A percentile compares a stretch with the other conserved stretches of the same genome.
These are phyloP conservation scores for Schizaphis graminum DNA, from an alignment of 2,888 invertebrate genomes.

Conservation along the genomic window DNA sequence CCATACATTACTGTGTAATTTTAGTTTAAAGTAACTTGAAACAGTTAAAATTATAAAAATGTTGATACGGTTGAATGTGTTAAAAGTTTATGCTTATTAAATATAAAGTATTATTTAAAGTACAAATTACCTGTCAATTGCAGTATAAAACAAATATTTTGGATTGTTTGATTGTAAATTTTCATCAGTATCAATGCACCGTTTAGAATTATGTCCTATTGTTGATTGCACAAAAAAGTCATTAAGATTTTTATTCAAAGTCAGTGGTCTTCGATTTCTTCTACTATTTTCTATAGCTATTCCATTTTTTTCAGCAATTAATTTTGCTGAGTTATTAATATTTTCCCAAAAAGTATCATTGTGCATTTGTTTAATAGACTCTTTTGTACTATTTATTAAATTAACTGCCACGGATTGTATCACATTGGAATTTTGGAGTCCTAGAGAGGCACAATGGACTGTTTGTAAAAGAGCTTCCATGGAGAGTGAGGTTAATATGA, in stretches of 20 bases:
- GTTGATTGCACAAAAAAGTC: background rate
- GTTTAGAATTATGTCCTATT: background rate
- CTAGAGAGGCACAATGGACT: background rate
- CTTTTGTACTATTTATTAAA: constrained; percentile 6
- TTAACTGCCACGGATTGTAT: background rate
- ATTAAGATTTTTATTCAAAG: background rate
- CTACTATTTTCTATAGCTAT: constrained; percentile 5
- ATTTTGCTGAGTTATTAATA: background rate
- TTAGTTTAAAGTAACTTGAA: background rate
- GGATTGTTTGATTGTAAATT: background rate
- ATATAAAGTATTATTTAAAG: too few relatives aligned
- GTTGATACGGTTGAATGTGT: too few relatives aligned
- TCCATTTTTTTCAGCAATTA: constrained; percentile 6
- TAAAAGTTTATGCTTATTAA: too few relatives aligned
- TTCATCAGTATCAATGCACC: background rate
- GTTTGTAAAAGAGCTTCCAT: constrained; percentile 13
- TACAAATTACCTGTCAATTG: constrained; percentile 7
- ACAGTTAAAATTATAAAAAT: too few relatives aligned
- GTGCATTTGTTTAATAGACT: background rate
- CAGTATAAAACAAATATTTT: constrained; percentile 6
- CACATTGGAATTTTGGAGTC: background rate
- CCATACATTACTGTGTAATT: background rate
- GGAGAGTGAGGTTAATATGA: background rate
- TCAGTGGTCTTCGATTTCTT: background rate
- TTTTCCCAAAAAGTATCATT: background rate